Percentiles rank a stretch among this genome's conserved stretches.
phyloP scores from a whole-genome alignment of 2,888 invertebrate species.

The Parnassius orleans region DNA sequence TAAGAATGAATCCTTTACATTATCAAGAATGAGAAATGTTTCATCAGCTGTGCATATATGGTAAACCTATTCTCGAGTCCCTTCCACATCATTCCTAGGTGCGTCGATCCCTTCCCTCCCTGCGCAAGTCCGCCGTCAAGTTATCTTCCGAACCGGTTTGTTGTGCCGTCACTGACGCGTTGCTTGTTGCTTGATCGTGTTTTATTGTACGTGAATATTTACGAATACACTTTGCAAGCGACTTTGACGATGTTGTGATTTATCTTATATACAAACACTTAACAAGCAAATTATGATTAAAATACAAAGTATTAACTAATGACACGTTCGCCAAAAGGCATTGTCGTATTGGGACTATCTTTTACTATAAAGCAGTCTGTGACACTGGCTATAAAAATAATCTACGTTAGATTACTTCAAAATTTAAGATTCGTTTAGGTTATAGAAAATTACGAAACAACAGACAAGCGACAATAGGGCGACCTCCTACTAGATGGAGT shows the following conservation, averaged over 20 bases:
- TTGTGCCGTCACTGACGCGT: slow-evolving; percentile 22
- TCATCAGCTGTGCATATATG: neutral
- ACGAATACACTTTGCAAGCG: slow-evolving; percentile 7
- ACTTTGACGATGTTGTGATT: slow-evolving; percentile 2
- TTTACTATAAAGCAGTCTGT: no score
- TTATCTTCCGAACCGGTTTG: slow-evolving; percentile 23
- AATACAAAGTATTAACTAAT: neutral
- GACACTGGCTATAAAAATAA: no score
- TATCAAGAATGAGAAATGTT: no score
- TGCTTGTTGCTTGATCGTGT: slow-evolving; percentile 21
- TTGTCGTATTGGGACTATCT: no score
- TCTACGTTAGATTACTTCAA: no score
- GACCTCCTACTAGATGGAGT: no score
- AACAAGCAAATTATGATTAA: neutral
- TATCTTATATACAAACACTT: neutral
- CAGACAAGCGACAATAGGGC: no score
- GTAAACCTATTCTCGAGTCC: slow-evolving; percentile 8
- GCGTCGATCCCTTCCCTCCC: slow-evolving; percentile 7
- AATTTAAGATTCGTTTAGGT: no score
- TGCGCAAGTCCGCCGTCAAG: slow-evolving; percentile 21
- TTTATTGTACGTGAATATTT: slow-evolving; percentile 18
- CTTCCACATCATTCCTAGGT: slow-evolving; percentile 10
- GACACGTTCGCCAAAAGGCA: no score
- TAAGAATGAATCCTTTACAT: no score
- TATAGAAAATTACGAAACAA: no score